Percentiles rank a stretch among this genome's conserved stretches.
Evolutionary conservation across 2,113 vertebrate genomes (phyloP).

Genomic region (Peromyscus maniculatus): DNA sequence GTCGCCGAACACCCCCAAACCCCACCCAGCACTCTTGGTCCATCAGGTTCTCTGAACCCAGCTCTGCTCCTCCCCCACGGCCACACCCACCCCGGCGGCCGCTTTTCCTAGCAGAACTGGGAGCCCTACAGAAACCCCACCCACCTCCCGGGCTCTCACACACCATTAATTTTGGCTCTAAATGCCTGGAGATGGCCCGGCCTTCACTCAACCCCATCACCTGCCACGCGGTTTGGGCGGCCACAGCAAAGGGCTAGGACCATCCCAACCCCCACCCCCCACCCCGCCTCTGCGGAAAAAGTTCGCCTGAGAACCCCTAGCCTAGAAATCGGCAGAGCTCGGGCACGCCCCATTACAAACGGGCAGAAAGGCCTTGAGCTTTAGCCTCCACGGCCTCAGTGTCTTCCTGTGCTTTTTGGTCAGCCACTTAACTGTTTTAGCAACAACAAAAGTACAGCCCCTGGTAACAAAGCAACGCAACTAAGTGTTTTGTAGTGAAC

Average conservation of each 20-base stretch:
- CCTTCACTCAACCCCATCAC: neutral
- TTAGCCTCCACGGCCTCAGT: neutral
- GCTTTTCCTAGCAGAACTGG: neutral
- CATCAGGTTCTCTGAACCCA: rapidly evolving
- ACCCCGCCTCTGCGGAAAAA: neutral
- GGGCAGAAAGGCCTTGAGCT: neutral
- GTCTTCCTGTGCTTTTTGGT: neutral
- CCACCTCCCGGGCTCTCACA: neutral
- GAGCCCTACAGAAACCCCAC: neutral
- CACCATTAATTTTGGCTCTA: neutral
- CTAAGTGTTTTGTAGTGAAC: neutral
- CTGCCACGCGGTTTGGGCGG: neutral
- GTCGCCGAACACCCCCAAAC: neutral
- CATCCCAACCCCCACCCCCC: neutral
- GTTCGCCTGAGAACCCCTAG: neutral
- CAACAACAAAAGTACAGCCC: neutral
- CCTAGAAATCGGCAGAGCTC: neutral
- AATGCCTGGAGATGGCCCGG: neutral
- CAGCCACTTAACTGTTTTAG: neutral
- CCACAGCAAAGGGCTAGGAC: neutral
- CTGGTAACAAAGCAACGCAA: neutral
- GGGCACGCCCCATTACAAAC: no score
- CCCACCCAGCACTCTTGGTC: neutral
- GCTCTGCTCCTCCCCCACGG: neutral
- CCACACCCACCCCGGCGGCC: conserved; percentile 40